Base-by-base conservation (phyloP, 2,797 vertebrate species). In the Mus minutoides region DNA sequence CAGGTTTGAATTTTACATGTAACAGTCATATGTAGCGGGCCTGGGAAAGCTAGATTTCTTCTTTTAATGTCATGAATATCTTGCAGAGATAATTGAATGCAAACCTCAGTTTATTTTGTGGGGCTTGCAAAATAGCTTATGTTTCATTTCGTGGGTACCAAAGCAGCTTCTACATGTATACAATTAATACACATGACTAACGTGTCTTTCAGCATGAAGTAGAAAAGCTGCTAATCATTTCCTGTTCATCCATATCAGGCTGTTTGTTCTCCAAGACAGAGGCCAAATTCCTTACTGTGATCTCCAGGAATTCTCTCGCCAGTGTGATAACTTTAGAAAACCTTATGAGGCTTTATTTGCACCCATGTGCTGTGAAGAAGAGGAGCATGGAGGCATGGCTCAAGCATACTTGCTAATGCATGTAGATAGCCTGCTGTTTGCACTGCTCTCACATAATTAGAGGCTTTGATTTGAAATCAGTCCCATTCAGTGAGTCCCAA, bases 151-250 rank as follows among this genome's bases (percentile, higher is more conserved):
- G 69, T 92, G 60, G 75, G 77, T 76, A 37, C 78, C 73, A 58
- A 91, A 88, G 43, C 93, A n/a, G 22, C 54, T 95, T 95, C 92
- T 67, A 52, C 77, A 40, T 26, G 8, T 64, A 49, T 90, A 92
- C 40, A 93, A 73, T 88, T 90, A 95, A 94, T 60, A 60, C 58
- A 58, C 56, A 58, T 6, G 21, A 58, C 56, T 93, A 94, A 37
- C 4, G 22, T 90, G 40, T 75, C 24, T 97, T 95, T 90, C 94
- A 80, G 52, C 52, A 91, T 40, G 76, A 88, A 96, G 43, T 95
- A 88, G 88, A 84, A 90, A 97, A 79, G 3, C 40, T 13, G 58
- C 88, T 94, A 78, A 92, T 94, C 40, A 85, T 94, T 93, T 95
- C 92, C 88, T 93, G 37, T 95, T 94, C 46, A 91, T 85, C 58